Conservation (phyloP, 2,797 vertebrate genomes). For the Pempheris klunzingeri region DNA sequence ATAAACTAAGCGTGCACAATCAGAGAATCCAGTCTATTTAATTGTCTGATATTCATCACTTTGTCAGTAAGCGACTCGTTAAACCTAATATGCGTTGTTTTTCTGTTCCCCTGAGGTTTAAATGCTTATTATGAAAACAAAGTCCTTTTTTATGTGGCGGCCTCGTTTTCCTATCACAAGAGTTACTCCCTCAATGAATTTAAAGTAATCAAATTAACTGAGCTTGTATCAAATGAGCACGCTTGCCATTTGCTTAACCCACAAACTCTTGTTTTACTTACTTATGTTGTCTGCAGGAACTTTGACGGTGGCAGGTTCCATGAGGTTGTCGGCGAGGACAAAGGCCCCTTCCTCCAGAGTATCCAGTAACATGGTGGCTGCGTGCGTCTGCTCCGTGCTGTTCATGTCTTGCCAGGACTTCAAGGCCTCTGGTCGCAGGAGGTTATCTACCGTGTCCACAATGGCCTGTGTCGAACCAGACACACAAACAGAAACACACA, state of each 20-base stretch:
- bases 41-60: slow-evolving; percentile 81
- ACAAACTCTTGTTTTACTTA: slow-evolving; percentile 83
- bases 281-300: slow-evolving; percentile 98
- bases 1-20: slow-evolving; percentile 74
- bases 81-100: slow-evolving; percentile 80
- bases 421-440: slow-evolving; percentile 95
- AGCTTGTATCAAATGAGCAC: slow-evolving; percentile 40
- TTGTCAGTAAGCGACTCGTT: slow-evolving; percentile 83
- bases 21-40: slow-evolving; percentile 77
- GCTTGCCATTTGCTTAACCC: slow-evolving; percentile 47
- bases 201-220: slow-evolving; percentile 65
- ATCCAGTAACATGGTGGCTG: slow-evolving; percentile 98
- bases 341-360: slow-evolving; percentile 98
- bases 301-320: slow-evolving; percentile 96
- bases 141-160: slow-evolving; percentile 68
- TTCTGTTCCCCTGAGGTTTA: slow-evolving; percentile 74
- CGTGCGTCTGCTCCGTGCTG: slow-evolving; percentile 96
- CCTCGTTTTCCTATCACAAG: slow-evolving; percentile 69
- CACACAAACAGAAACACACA: slow-evolving; percentile 9
- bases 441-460: slow-evolving; percentile 99
- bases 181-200: slow-evolving; percentile 62
- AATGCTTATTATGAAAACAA: slow-evolving; percentile 80
- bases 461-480: slow-evolving; percentile 89
- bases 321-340: slow-evolving; percentile 97
- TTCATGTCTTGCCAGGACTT: slow-evolving; percentile 99